Percentiles rank a stretch among this genome's conserved stretches.
Evolutionary conservation across 2,113 vertebrate species (phyloP).

Genomic region (Nothobranchius furzeri): DNA sequence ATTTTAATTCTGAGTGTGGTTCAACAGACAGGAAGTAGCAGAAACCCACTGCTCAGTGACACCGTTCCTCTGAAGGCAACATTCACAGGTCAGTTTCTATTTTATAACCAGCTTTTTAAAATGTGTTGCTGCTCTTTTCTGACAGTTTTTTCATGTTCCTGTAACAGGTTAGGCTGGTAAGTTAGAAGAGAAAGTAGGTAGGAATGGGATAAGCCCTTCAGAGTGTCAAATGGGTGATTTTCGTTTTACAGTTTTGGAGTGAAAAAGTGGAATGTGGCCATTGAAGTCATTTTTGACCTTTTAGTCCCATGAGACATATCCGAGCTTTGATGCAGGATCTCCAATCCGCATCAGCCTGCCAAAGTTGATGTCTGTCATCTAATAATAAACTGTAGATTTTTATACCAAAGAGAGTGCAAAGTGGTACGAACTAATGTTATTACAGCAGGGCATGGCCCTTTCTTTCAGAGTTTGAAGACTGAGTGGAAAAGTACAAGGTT

Average conservation of each 20-base stretch:
- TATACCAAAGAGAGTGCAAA: slow-evolving; percentile 1
- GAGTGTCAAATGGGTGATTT: neutral
- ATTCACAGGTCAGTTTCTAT: slow-evolving; percentile 81
- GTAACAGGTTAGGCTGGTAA: slow-evolving; percentile 19
- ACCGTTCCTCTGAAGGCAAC: slow-evolving; percentile 77
- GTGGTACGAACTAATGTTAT: slow-evolving; percentile 46
- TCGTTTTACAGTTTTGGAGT: slow-evolving; percentile 2
- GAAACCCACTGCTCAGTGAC: slow-evolving; percentile 76
- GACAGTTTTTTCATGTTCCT: slow-evolving; percentile 10
- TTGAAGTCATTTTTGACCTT: slow-evolving; percentile 8
- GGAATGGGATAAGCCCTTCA: neutral
- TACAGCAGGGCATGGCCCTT: slow-evolving; percentile 39
- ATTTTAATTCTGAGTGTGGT: slow-evolving; percentile 79
- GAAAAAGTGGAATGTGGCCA: slow-evolving; percentile 37
- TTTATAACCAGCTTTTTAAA: slow-evolving; percentile 29
- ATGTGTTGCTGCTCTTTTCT: slow-evolving; percentile 36
- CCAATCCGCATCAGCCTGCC: neutral
- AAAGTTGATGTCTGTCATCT: slow-evolving; percentile 24
- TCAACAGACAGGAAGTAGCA: slow-evolving; percentile 86
- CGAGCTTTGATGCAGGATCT: slow-evolving; percentile 4
- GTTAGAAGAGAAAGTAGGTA: neutral
- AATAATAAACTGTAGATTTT: slow-evolving; percentile 13
- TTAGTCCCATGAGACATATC: slow-evolving; percentile 9
- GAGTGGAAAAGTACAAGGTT: slow-evolving; percentile 77
- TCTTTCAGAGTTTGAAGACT: slow-evolving; percentile 35